Evolutionary conservation across 2,888 invertebrate genomes (phyloP).

Genomic region (Apeira syringaria): DNA sequence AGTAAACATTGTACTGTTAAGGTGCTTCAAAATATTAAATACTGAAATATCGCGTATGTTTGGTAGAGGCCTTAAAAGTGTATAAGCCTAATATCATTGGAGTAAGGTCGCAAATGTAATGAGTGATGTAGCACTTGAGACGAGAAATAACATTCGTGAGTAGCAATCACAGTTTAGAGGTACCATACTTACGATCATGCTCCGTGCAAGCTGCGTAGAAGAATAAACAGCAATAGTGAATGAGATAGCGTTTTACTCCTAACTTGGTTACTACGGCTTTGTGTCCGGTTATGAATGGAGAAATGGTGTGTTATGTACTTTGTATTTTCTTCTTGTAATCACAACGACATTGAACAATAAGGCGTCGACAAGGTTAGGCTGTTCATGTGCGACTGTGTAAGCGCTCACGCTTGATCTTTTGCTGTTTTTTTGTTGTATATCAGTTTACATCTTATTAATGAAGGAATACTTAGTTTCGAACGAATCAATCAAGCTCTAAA

Average conservation of each 20-base stretch:
- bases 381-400: too few species aligned
- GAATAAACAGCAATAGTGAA: constrained; percentile 86
- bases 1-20: too few species aligned
- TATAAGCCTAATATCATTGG: constrained; percentile 23
- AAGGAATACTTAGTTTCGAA: too few species aligned
- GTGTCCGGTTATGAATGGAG: constrained; percentile 55
- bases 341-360: constrained; percentile 33
- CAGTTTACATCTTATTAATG: too few species aligned
- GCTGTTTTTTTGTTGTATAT: too few species aligned
- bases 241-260: constrained; percentile 77
- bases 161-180: constrained; percentile 47
- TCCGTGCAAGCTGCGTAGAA: constrained; percentile 92
- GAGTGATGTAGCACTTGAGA: constrained; percentile 30
- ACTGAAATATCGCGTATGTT: too few species aligned
- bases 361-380: not conserved
- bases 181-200: constrained; percentile 93
- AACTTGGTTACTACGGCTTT: constrained; percentile 39
- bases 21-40: too few species aligned
- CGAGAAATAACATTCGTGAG: constrained; percentile 30
- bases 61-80: too few species aligned
- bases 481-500: too few species aligned
- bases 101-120: constrained; percentile 17
- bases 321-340: constrained; percentile 22
- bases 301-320: constrained; percentile 40
- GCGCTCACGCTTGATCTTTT: too few species aligned